Evolutionary conservation across 2,113 vertebrate species (phyloP).

Genomic region (Myotis yumanensis): DNA sequence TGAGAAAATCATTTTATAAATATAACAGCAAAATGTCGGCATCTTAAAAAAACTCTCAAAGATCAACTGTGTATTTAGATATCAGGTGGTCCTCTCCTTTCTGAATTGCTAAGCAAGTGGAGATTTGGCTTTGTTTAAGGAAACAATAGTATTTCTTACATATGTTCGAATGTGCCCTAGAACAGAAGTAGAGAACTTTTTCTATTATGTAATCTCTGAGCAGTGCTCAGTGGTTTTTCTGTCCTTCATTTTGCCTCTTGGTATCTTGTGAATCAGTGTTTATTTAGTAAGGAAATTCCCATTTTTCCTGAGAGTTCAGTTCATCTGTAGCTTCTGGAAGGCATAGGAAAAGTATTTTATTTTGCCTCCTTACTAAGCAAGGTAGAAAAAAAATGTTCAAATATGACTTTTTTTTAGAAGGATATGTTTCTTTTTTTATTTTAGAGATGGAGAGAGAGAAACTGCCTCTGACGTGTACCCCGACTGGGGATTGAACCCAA

Average conservation of each 20-base stretch:
- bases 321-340: neutral
- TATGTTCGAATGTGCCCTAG: neutral
- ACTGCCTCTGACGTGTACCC: neutral
- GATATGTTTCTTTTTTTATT: neutral
- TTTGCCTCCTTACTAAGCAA: neutral
- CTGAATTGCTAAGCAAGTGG: neutral
- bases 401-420: neutral
- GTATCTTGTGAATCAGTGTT: neutral
- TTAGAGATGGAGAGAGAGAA: neutral
- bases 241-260: neutral
- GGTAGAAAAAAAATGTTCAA: neutral
- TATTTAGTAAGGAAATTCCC: neutral
- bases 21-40: neutral
- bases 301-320: neutral
- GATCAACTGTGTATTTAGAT: neutral
- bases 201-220: neutral
- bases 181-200: neutral
- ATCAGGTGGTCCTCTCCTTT: neutral
- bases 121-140: neutral
- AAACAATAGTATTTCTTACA: neutral
- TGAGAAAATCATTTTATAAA: conserved; percentile 10
- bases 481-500: neutral
- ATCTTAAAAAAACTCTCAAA: neutral
- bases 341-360: neutral
- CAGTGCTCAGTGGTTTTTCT: neutral